Base-by-base conservation (phyloP, 2,113 vertebrate genomes). In the Manacus vitellinus region DNA sequence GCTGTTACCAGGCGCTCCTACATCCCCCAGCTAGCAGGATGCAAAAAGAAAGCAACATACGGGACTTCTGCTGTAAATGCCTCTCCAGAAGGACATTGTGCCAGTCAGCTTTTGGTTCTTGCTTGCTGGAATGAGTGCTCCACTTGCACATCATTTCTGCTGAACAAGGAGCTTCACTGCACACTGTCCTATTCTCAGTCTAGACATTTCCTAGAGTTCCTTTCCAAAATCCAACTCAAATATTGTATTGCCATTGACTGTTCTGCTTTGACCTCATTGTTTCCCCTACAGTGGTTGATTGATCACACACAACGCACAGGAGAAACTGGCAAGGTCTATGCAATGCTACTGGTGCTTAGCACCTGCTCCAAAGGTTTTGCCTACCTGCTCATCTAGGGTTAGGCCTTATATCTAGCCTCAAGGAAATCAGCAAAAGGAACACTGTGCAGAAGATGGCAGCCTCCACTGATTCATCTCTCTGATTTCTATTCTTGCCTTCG, bases 311-410 rank as follows among this genome's bases (percentile, higher is more conserved):
- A 59, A n/a, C 2, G 10, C 12, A 41, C 21, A 54, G 12, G 3
- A 70, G 8, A 39, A 80, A 47, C 0, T 0, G 44, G n/a, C 22
- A 81, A 70, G 39, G 39, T 78, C 66, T n/a, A 0, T 20, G 43
- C 31, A 80, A 61, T 0, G 0, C 47, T 35, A 6, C 46, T 70
- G 37, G 49, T 83, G 58, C 62, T 65, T 24, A 58, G 46, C 41
- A 76, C 41, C 51, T 66, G 28, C 27, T 74, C 28, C 73, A 59
- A 49, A 67, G 13, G 35, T 54, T 81, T 44, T 30, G 22, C 18
- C 23, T 47, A 18, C 13, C 24, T 67, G 12, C 18, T 78, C 27
- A 65, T 10, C 39, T 68, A 28, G 54, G 73, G 27, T 28, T 51
- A 71, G 39, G 24, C 20, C 17, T 18, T 18, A 21, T 31, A 27